Conservation (phyloP, 2,797 vertebrate genomes). For the Lagocephalus sceleratus region DNA sequence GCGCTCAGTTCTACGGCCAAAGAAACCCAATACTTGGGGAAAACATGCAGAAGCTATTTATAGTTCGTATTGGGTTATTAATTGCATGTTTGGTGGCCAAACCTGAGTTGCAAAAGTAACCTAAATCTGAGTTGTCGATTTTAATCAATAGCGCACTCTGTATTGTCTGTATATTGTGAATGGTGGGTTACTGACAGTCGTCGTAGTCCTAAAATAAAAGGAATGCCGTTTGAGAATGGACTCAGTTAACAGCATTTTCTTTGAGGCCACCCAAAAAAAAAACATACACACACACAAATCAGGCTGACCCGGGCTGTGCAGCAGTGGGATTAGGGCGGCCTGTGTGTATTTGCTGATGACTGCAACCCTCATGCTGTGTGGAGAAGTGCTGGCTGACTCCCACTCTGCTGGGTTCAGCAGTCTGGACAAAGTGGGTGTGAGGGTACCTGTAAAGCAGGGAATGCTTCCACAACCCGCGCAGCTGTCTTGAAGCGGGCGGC, state of each 20-base stretch:
- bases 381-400: conserved; percentile 58
- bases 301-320: conserved; percentile 46
- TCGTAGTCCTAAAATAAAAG: conserved; percentile 11
- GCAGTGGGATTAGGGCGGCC: conserved; percentile 70
- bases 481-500: conserved; percentile 14
- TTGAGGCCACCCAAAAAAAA: conserved; percentile 35
- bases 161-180: background rate
- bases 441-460: conserved; percentile 51
- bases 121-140: no score
- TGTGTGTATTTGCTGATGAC: conserved; percentile 75
- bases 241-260: conserved; percentile 37
- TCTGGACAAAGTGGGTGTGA: conserved; percentile 68
- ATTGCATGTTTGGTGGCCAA: no score
- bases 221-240: conserved; percentile 3
- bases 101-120: no score
- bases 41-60: no score
- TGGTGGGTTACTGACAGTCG: background rate
- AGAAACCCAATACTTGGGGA: no score
- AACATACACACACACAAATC: no score
- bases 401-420: conserved; percentile 78
- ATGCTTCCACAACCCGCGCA: conserved; percentile 33
- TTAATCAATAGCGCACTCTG: no score
- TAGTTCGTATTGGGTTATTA: no score
- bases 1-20: conserved; percentile 5
- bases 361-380: conserved; percentile 63